A percentile compares a stretch with the other conserved stretches of the same genome.
Conservation (phyloP, 2,888 invertebrate species). For the Drosophila dives region DNA sequence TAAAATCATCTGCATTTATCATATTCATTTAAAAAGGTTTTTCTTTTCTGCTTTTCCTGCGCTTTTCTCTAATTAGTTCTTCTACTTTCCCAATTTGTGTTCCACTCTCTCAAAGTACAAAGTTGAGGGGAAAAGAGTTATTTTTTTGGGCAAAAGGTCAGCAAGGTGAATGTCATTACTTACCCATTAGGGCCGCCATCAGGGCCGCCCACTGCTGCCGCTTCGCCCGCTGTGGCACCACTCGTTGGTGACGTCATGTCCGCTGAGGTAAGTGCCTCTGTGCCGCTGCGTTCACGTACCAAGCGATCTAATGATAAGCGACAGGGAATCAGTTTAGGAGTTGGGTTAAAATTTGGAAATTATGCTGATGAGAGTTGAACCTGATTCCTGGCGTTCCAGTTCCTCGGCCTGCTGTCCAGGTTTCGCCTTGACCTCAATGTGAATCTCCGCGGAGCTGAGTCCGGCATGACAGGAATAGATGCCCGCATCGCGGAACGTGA, state of each 20-base stretch:
- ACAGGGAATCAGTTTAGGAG: background rate
- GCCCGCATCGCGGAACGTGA: constrained; percentile 93
- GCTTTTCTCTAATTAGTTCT: constrained; percentile 28
- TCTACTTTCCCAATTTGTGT: background rate
- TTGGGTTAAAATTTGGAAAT: background rate
- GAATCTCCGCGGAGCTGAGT: constrained; percentile 91
- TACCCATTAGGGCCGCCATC: constrained; percentile 80
- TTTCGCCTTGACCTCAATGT: constrained; percentile 91
- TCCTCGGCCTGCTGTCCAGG: constrained; percentile 93
- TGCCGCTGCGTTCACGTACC: constrained; percentile 83
- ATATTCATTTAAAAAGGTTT: background rate
- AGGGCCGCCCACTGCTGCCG: constrained; percentile 35
- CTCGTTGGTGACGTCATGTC: constrained; percentile 82
- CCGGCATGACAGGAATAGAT: constrained; percentile 95
- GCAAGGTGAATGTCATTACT: constrained; percentile 45
- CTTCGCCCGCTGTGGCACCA: constrained; percentile 54
- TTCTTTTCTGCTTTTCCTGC: background rate
- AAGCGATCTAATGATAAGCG: constrained; percentile 76
- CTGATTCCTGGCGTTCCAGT: constrained; percentile 87
- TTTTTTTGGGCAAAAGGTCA: constrained; percentile 22
- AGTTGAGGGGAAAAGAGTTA: constrained; percentile 46
- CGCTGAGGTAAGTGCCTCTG: constrained; percentile 84
- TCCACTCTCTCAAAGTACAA: constrained; percentile 10
- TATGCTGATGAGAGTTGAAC: constrained; percentile 59
- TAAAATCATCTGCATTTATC: background rate